Evolutionary conservation across 2,888 invertebrate genomes (phyloP), one percentile per base, ranked within the genome.

Genomic region (Dione juno): DNA sequence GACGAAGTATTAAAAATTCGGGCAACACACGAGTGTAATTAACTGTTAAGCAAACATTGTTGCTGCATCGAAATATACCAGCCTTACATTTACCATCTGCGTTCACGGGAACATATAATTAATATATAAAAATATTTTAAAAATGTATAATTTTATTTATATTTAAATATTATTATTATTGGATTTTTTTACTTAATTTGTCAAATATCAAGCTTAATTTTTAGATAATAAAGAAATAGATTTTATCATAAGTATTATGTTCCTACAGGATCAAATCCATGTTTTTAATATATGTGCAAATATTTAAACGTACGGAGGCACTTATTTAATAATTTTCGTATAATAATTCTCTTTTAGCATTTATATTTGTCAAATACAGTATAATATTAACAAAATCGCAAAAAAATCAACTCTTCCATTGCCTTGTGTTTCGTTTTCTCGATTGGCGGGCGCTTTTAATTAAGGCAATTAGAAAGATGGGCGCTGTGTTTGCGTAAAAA

Each of bases 391-490:
- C 61, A 35, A 63, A 52, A 61, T 45, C 67, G 50, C 52, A 53
- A 68, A 68, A 72, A 74, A 70, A 59, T 50, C 21, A 52, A 16
- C 67, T 72, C 70, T 75, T 73, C 50, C 70, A 64, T 43, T 71
- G 58, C 65, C 58, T 57, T 52, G 67, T 59, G 74, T 78, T 82
- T 79, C 66, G 69, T 61, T 67, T 70, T 81, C 82, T 81, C 85
- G 80, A 86, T 85, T 80, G 84, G 84, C 75, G 81, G 80, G 77
- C 79, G 88, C 85, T 87, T 90, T 90, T 91, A 92, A 92, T 92
- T 91, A 91, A 92, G 88, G 82, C 91, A 92, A 92, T 92, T 92
- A 92, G 88, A 89, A 89, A 88, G 88, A 90, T 90, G 88, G 90
- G 79, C 81, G 77, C 76, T 77, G 79, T 90, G 91, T 92, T 92